Evolutionary conservation across 1,140 invertebrate species (phyloP).

Genomic region (Musca vetustissima): DNA sequence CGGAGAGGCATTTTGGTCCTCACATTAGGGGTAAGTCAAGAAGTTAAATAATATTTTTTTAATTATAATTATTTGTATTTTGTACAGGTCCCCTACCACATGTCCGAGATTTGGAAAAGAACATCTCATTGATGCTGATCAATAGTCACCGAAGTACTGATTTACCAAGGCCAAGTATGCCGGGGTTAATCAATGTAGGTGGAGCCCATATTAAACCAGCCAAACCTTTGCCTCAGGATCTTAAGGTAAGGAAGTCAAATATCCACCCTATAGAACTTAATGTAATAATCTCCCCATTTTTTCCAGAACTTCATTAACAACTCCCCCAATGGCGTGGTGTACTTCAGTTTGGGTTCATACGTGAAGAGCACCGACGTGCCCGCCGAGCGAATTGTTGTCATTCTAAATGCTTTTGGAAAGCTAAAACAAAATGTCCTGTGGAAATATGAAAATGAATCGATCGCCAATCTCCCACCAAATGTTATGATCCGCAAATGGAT

Average conservation of each 20-base stretch:
- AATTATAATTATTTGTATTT: neutral
- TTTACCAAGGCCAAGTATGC: slow-evolving; percentile 57
- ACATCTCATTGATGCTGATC: slow-evolving; percentile 61
- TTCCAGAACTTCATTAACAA: slow-evolving; percentile 58
- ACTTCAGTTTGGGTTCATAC: slow-evolving; percentile 65
- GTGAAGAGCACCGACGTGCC: slow-evolving; percentile 60
- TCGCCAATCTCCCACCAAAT: slow-evolving; percentile 59
- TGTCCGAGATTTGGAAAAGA: slow-evolving; percentile 58
- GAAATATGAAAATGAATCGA: slow-evolving; percentile 61
- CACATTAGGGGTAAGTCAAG: slow-evolving; percentile 34
- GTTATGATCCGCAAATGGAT: slow-evolving; percentile 67
- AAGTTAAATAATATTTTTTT: neutral
- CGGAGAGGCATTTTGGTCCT: slow-evolving; percentile 44
- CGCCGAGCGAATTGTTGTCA: slow-evolving; percentile 40
- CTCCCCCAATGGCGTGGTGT: slow-evolving; percentile 61
- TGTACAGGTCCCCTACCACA: slow-evolving; percentile 44
- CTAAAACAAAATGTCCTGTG: slow-evolving; percentile 66
- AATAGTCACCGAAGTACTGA: slow-evolving; percentile 59
- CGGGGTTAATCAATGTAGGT: slow-evolving; percentile 58
- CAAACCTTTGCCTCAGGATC: slow-evolving; percentile 53
- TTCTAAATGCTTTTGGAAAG: slow-evolving; percentile 61
- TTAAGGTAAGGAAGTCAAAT: slow-evolving; percentile 33
- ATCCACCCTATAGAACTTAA: neutral
- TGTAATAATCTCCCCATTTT: neutral
- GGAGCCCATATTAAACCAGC: slow-evolving; percentile 57